Evolutionary conservation across 2,797 vertebrate species (phyloP).

Genomic region (Poeciliopsis infans): DNA sequence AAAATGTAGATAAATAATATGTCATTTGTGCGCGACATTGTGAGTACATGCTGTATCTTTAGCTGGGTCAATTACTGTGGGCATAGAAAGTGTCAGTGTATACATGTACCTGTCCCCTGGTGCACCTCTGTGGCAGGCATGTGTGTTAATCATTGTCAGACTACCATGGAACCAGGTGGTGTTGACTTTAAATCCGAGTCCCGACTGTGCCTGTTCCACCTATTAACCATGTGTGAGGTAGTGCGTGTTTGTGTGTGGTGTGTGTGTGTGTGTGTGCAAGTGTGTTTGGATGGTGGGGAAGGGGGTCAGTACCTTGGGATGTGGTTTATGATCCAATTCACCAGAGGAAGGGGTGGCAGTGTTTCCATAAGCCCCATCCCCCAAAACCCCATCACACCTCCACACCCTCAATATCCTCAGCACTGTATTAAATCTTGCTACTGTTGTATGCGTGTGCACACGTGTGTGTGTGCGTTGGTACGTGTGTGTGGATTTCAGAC

Average conservation of each 20-base stretch:
- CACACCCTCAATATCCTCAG: slow-evolving; percentile 69
- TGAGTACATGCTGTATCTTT: background rate
- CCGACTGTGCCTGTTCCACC: slow-evolving; percentile 73
- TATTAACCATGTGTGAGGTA: slow-evolving; percentile 55
- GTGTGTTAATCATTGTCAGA: slow-evolving; percentile 65
- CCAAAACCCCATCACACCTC: slow-evolving; percentile 60
- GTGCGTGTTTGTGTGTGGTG: slow-evolving; percentile 33
- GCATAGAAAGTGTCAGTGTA: background rate
- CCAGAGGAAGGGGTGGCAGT: slow-evolving; percentile 41
- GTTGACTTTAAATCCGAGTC: slow-evolving; percentile 70
- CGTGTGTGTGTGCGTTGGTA: slow-evolving; percentile 34
- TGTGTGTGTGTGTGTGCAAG: slow-evolving; percentile 21
- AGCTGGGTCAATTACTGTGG: background rate
- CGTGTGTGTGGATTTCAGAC: slow-evolving; percentile 50
- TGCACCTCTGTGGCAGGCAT: slow-evolving; percentile 31
- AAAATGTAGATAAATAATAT: background rate
- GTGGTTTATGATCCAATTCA: slow-evolving; percentile 75
- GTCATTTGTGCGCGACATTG: background rate
- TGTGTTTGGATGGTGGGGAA: background rate
- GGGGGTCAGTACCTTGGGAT: slow-evolving; percentile 52
- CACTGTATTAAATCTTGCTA: slow-evolving; percentile 70
- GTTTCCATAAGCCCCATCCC: slow-evolving; percentile 49
- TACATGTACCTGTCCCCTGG: slow-evolving; percentile 44
- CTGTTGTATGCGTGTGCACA: slow-evolving; percentile 62
- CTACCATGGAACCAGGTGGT: slow-evolving; percentile 68